A percentile compares a stretch with the other conserved stretches of the same genome.
Conservation (phyloP, 2,113 vertebrate genomes). For the Pteropus alecto region DNA sequence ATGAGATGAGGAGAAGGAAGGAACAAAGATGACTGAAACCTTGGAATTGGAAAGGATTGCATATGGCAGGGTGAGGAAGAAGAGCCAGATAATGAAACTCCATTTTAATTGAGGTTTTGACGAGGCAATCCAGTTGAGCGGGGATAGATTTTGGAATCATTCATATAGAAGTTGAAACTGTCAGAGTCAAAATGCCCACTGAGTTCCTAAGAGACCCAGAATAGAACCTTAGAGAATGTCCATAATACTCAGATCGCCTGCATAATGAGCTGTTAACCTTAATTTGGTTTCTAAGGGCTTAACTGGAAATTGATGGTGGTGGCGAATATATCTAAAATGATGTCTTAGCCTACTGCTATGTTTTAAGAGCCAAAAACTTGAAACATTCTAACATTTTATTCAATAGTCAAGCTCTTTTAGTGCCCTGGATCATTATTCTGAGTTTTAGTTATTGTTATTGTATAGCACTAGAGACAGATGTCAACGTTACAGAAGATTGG, state of each 20-base stretch:
- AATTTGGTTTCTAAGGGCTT: background rate
- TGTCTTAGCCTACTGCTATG: background rate
- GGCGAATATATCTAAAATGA: background rate
- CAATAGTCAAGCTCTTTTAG: background rate
- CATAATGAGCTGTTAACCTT: background rate
- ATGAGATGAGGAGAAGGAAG: background rate
- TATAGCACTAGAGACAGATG: background rate
- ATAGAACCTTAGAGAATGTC: background rate
- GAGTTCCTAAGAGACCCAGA: background rate
- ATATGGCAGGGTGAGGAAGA: background rate
- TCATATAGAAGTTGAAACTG: background rate
- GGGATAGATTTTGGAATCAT: constrained; percentile 29
- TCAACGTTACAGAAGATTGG: background rate
- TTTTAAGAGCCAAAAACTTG: background rate
- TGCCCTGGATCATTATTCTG: background rate
- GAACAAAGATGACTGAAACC: background rate
- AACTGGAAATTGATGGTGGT: background rate
- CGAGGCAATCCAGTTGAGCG: background rate
- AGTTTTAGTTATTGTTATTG: background rate
- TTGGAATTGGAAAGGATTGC: background rate
- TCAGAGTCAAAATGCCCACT: background rate
- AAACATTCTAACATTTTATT: background rate
- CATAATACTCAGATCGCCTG: background rate
- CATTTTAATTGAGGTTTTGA: background rate
- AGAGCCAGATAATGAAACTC: background rate